Conservation (phyloP, 2,888 invertebrate species). For the Chirona hameri region DNA sequence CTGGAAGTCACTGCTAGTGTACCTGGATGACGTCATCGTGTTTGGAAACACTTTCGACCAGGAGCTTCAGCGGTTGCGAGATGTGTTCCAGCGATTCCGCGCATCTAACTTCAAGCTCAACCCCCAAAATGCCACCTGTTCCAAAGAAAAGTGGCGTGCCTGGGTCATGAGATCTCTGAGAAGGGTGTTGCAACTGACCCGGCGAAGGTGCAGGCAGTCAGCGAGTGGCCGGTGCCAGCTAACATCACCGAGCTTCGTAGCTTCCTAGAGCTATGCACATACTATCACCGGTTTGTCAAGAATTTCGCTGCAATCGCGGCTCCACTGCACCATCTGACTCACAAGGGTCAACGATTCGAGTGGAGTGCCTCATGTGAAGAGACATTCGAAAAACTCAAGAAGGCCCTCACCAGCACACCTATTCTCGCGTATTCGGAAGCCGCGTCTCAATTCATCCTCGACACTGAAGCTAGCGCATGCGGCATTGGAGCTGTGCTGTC, state of each 20-base stretch:
- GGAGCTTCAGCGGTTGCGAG: constrained; percentile 36
- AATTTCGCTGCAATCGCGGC: constrained; percentile 40
- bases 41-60: background rate
- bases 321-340: constrained; percentile 38
- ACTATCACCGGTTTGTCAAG: constrained; percentile 41
- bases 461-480: background rate
- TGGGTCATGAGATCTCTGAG: constrained; percentile 38
- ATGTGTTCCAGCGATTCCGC: constrained; percentile 39
- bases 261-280: constrained; percentile 42
- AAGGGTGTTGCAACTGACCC: constrained; percentile 39
- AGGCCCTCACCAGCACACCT: background rate
- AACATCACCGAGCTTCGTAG: constrained; percentile 37
- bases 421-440: background rate
- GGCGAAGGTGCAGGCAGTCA: constrained; percentile 39
- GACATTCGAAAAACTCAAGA: constrained; percentile 44
- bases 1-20: background rate
- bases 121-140: constrained; percentile 38
- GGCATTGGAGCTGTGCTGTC: background rate
- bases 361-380: constrained; percentile 43
- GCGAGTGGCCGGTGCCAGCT: constrained; percentile 39
- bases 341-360: background rate
- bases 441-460: background rate
- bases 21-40: constrained; percentile 1
- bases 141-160: constrained; percentile 36
- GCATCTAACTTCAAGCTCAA: constrained; percentile 40